Percentiles rank a stretch among this genome's conserved stretches.
These are phyloP conservation scores for Myotis davidii DNA, from an alignment of 2,113 vertebrate genomes.

Conservation along the genomic window DNA sequence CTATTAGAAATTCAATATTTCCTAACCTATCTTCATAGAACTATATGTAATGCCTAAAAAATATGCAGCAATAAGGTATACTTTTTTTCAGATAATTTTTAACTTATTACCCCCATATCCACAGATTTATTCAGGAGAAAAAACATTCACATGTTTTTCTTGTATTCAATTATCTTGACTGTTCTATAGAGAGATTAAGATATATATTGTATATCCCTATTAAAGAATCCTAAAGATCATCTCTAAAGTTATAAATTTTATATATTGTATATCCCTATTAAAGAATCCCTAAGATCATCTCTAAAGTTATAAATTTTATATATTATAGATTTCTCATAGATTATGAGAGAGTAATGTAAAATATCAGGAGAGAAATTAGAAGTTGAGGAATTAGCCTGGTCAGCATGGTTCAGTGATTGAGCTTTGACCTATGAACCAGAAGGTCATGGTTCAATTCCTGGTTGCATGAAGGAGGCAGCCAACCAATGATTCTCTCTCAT, in stretches of 20 bases:
- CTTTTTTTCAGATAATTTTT: neutral
- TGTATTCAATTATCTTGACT: neutral
- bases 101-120: neutral
- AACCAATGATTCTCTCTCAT: too few species aligned
- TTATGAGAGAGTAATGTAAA: neutral
- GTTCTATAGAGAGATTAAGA: neutral
- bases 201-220: neutral
- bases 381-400: neutral
- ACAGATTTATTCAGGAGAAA: neutral
- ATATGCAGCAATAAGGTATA: neutral
- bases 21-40: neutral
- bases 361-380: neutral
- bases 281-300: neutral
- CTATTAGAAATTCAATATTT: constrained; percentile 62
- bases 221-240: neutral
- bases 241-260: neutral
- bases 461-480: too few species aligned
- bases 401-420: too few species aligned
- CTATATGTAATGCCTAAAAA: neutral
- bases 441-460: too few species aligned
- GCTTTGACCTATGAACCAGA: too few species aligned
- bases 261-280: neutral
- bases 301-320: neutral
- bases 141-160: neutral
- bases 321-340: neutral